Base-by-base conservation (phyloP, 1,140 invertebrate species). In the Oncopodura yosiiana region DNA sequence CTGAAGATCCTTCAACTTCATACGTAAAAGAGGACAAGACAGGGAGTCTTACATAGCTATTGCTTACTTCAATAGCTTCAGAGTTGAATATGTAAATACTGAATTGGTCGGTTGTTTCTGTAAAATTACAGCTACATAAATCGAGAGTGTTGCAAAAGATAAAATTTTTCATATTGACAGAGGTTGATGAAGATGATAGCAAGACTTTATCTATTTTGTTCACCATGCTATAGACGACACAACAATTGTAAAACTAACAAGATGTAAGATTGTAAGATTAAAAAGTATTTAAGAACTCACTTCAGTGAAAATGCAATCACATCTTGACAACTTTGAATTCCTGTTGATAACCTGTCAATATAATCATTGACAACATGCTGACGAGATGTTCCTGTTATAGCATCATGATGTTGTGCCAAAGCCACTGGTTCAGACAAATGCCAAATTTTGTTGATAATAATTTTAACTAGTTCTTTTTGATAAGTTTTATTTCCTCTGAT, bases 381-480 rank as follows among this genome's bases (percentile, higher is more conserved):
- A 65, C 92, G 92, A 65, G 89, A 89, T 0, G 91, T 94, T n/a
- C 91, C 90, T 27, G 73, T 69, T 54, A 52, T 75, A 1, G 83
- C 84, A 67, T 87, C 92, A 65, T 96, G 92, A 71, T 95, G 92
- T 67, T 95, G 91, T 75, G 86, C 82, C 0, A 93, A 75, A 19
- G 85, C 89, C 75, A 84, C 70, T 2, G 73, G 78, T 75, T 2
- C 75, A 69, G 43, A 78, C 67, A 60, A 69, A 42, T 21, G 70
- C 55, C 49, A 73, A 66, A 52, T 66, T 49, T n/a, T n/a, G n/a
- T n/a, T n/a, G n/a, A 12, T 16, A 41, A n/a, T n/a, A n/a, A 41
- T 8, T 41, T 41, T 41, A 16, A 16, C 19, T n/a, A n/a, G n/a
- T n/a, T n/a, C n/a, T n/a, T n/a, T n/a, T n/a, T n/a, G n/a, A n/a